Evolutionary conservation across 2,113 vertebrate genomes (phyloP).

Genomic region (Festucalex cinctus): DNA sequence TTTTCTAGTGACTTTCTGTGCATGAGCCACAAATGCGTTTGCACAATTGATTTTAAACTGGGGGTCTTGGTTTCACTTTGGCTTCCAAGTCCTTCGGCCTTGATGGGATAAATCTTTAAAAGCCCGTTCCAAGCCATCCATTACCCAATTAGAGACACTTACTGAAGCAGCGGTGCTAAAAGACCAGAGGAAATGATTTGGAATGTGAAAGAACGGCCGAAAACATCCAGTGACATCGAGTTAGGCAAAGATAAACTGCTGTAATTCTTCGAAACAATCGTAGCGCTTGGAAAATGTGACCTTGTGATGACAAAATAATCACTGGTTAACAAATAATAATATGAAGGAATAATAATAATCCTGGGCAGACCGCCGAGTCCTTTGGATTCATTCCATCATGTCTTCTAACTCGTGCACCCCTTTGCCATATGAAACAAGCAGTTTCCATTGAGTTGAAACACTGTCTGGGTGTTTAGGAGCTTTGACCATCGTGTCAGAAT

Average conservation of each 20-base stretch:
- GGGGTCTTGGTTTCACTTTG: background rate
- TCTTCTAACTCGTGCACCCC: conserved; percentile 55
- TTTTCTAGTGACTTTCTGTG: background rate
- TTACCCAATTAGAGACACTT: conserved; percentile 45
- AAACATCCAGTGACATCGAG: conserved; percentile 14
- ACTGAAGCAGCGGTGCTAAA: conserved; percentile 28
- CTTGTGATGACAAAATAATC: conserved; percentile 64
- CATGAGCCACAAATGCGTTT: background rate
- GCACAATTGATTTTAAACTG: background rate
- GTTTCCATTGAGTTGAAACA: conserved; percentile 48
- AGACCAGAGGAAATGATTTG: conserved; percentile 27
- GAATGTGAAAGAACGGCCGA: conserved; percentile 30
- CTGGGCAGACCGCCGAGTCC: conserved; percentile 45
- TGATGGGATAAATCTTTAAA: conserved; percentile 27
- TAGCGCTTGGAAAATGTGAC: conserved; percentile 57
- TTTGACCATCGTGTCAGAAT: conserved; percentile 48
- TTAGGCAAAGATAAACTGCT: conserved; percentile 37
- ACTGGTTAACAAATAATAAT: conserved; percentile 66
- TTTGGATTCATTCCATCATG: conserved; percentile 47
- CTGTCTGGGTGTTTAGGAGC: conserved; percentile 53
- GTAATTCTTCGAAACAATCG: conserved; percentile 48
- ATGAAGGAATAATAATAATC: conserved; percentile 59
- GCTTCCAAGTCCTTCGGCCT: background rate
- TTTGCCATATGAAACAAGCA: conserved; percentile 41
- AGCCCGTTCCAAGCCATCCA: conserved; percentile 14